Evolutionary conservation across 2,888 invertebrate genomes (phyloP).

Genomic region (Drosophila multiciliata): DNA sequence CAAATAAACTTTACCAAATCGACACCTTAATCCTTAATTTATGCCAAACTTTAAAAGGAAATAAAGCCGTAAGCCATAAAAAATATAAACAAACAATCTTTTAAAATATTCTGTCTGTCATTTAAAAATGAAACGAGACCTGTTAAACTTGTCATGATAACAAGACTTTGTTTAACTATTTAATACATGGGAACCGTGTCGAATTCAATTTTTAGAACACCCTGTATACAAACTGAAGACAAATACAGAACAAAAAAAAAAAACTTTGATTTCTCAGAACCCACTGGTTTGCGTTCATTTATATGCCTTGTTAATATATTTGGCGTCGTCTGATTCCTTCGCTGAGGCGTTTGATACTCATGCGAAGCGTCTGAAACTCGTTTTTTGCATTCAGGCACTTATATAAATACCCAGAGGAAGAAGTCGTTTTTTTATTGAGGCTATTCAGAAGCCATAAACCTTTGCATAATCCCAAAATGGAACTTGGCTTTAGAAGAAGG

Average conservation of each 20-base stretch:
- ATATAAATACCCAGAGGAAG: constrained; percentile 21
- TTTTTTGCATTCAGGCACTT: constrained; percentile 34
- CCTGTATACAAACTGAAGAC: constrained; percentile 31
- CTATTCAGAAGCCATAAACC: constrained; percentile 7
- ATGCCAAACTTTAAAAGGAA: not conserved
- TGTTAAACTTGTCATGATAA: not conserved
- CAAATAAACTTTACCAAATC: not conserved
- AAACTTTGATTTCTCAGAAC: constrained; percentile 24
- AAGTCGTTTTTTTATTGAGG: constrained; percentile 21
- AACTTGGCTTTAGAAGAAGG: not conserved
- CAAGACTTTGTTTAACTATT: not conserved
- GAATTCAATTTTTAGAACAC: constrained; percentile 12
- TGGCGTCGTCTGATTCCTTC: constrained; percentile 55
- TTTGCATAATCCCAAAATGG: constrained; percentile 8
- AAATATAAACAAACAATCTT: not conserved
- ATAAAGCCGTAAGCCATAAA: not conserved
- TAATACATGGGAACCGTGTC: not conserved
- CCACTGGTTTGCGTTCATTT: constrained; percentile 41
- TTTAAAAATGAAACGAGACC: not conserved
- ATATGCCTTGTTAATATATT: constrained; percentile 53
- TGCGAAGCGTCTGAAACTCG: constrained; percentile 37
- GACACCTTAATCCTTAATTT: not conserved
- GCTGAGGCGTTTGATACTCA: constrained; percentile 18
- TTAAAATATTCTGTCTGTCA: not conserved
- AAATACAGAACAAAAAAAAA: constrained; percentile 14